Conservation (phyloP, 2,113 vertebrate genomes). For the Vireo altiloquus region DNA sequence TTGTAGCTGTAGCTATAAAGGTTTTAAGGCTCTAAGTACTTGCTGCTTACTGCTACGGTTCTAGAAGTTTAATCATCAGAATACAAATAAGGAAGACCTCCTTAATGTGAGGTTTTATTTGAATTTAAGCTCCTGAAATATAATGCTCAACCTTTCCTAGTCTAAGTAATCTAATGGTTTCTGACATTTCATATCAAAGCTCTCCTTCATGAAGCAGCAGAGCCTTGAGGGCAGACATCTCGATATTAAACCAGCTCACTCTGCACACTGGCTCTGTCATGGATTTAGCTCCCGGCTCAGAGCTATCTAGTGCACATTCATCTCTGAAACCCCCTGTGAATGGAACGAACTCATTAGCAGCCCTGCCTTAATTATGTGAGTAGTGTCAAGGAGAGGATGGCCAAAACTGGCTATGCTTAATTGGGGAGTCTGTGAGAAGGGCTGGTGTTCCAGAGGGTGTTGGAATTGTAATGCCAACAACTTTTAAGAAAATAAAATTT, state of each 20-base stretch:
- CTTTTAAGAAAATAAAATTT: background rate
- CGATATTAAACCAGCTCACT: constrained; percentile 59
- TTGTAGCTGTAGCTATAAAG: background rate
- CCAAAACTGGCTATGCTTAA: background rate
- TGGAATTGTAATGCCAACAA: background rate
- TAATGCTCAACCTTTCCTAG: constrained; percentile 66
- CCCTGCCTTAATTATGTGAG: background rate
- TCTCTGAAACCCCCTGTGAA: background rate
- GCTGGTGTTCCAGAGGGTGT: background rate
- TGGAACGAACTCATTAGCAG: background rate
- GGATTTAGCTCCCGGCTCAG: constrained; percentile 30
- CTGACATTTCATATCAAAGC: constrained; percentile 82
- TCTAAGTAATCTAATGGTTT: constrained; percentile 74
- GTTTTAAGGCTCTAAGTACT: constrained; percentile 6
- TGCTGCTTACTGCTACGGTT: background rate
- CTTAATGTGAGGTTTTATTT: constrained; percentile 34
- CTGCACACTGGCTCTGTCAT: background rate
- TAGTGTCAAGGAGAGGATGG: background rate
- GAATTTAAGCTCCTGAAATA: background rate
- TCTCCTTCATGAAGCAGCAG: constrained; percentile 9
- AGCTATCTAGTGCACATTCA: background rate
- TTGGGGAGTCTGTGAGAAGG: accelerated
- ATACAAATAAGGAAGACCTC: constrained; percentile 28
- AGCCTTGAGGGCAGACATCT: constrained; percentile 34
- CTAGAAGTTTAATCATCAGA: background rate